A percentile compares a stretch with the other conserved stretches of the same genome.
These are phyloP conservation scores for Argopecten irradians DNA, from an alignment of 1,140 invertebrate species.

Conservation along the genomic window DNA sequence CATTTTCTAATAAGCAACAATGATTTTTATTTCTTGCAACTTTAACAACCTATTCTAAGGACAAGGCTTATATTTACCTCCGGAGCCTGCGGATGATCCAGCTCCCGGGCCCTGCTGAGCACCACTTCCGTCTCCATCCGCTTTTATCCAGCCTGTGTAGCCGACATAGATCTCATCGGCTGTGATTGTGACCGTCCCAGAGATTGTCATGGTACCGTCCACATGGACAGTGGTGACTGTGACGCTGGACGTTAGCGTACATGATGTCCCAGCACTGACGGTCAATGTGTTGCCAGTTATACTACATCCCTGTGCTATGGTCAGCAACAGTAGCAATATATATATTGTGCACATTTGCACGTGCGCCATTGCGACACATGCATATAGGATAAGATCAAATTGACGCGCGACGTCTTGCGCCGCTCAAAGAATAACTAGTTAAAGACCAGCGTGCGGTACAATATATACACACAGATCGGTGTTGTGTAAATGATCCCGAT, in stretches of 20 bases:
- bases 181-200: neutral
- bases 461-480: neutral
- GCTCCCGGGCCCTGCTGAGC: neutral
- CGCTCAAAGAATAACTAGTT: neutral
- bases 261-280: neutral
- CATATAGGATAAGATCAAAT: neutral
- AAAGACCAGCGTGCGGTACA: neutral
- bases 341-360: neutral
- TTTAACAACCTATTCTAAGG: too few relatives aligned
- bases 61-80: neutral
- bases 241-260: neutral
- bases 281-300: neutral
- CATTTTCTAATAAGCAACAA: too few relatives aligned
- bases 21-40: too few relatives aligned
- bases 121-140: neutral
- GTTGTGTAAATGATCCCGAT: neutral
- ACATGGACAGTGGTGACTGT: neutral
- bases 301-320: neutral
- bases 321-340: conserved; percentile 3
- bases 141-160: neutral
- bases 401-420: neutral
- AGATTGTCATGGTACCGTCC: neutral
- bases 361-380: neutral
- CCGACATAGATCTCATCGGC: neutral
- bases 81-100: neutral